Evolutionary conservation across 2,113 vertebrate species (phyloP).

Genomic region (Ameiurus melas): DNA sequence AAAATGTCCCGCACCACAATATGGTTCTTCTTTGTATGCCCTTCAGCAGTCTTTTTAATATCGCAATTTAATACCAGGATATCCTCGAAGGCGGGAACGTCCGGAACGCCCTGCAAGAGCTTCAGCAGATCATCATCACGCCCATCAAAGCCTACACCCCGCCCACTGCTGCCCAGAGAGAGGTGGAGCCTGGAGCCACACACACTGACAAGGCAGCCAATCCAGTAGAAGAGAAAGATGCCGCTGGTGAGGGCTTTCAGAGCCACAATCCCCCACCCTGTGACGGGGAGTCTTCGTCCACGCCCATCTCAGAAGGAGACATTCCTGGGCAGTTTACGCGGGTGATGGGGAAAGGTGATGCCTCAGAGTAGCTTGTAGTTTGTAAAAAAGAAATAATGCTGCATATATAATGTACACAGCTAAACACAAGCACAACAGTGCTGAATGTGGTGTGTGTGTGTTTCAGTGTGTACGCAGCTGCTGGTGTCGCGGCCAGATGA

Average conservation of each 20-base stretch:
- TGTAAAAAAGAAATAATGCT: no score
- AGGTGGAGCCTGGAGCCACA: constrained; percentile 59
- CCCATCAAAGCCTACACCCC: constrained; percentile 85
- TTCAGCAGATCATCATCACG: constrained; percentile 90
- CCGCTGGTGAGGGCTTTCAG: constrained; percentile 75
- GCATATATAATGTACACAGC: no score
- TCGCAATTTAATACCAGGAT: constrained; percentile 69
- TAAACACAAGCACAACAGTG: not conserved
- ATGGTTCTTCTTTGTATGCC: not conserved
- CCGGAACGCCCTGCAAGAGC: constrained; percentile 87
- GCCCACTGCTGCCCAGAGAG: constrained; percentile 68
- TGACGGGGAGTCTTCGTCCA: constrained; percentile 81
- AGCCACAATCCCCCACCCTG: constrained; percentile 78
- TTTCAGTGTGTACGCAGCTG: constrained; percentile 88
- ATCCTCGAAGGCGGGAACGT: constrained; percentile 93
- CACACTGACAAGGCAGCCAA: constrained; percentile 70
- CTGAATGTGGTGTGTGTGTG: not conserved
- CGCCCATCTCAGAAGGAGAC: constrained; percentile 87
- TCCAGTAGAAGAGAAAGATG: constrained; percentile 76
- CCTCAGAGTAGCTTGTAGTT: not conserved
- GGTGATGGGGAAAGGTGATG: constrained; percentile 91
- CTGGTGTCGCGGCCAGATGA: constrained; percentile 91
- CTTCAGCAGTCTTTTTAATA: not conserved
- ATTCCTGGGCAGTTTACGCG: constrained; percentile 92
- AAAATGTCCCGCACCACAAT: not conserved